These are phyloP conservation scores for Apus apus DNA, from an alignment of 2,113 vertebrate genomes.

Conservation along the genomic window DNA sequence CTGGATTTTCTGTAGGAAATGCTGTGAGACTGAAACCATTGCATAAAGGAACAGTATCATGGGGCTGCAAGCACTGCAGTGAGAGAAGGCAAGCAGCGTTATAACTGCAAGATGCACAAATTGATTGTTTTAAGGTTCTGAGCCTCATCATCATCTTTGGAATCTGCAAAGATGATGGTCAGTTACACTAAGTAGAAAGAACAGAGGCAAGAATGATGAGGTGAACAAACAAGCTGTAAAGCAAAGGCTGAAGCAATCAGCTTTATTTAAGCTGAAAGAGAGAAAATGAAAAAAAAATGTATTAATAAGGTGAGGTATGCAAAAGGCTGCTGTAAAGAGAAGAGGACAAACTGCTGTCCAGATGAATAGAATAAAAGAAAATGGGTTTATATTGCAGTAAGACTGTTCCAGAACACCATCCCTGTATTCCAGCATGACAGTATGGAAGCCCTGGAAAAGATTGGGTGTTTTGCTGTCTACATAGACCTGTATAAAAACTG, in stretches of 20 bases:
- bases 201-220: not conserved
- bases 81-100: not conserved
- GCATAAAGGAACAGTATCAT: not conserved
- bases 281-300: rapidly evolving
- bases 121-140: not conserved
- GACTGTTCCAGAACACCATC: not conserved
- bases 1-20: not conserved
- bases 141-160: not conserved
- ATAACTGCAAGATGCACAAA: not conserved
- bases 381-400: not conserved
- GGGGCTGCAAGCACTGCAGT: not conserved
- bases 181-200: not conserved
- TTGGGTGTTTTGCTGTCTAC: not conserved
- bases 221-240: not conserved
- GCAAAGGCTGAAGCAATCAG: not conserved
- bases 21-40: not conserved
- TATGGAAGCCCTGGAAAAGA: not conserved
- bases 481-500: not conserved
- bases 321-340: not conserved
- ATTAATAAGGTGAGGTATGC: not conserved
- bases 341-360: not conserved
- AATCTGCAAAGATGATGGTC: not conserved
- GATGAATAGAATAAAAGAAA: not conserved
- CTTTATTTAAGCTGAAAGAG: not conserved
- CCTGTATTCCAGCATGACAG: not conserved